These are phyloP conservation scores for Grus americana DNA, from an alignment of 2,113 vertebrate species.

Conservation along the genomic window DNA sequence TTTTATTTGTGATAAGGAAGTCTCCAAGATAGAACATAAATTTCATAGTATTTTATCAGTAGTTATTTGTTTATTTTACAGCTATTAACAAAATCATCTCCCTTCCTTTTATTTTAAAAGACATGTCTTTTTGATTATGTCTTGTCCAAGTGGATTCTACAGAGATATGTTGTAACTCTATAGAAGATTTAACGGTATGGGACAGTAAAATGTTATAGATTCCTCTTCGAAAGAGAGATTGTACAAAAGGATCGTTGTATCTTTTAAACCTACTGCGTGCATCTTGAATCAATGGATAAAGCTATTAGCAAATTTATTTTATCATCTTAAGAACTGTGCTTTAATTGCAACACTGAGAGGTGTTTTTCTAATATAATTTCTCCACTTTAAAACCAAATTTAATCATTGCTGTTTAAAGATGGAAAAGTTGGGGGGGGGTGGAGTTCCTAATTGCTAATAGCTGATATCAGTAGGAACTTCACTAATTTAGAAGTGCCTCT, in stretches of 20 bases:
- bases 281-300: constrained; percentile 42
- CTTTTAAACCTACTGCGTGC: background rate
- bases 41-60: background rate
- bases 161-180: background rate
- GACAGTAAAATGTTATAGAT: background rate
- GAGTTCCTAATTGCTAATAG: constrained; percentile 69
- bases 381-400: constrained; percentile 65
- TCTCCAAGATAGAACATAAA: background rate
- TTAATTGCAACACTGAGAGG: constrained; percentile 59
- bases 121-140: background rate
- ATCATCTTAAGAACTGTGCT: constrained; percentile 51
- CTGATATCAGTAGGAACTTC: constrained; percentile 58
- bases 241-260: background rate
- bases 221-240: background rate
- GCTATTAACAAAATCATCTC: background rate
- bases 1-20: background rate
- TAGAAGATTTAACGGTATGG: background rate
- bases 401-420: constrained; percentile 62
- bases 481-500: constrained; percentile 69
- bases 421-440: constrained; percentile 29
- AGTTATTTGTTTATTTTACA: background rate
- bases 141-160: background rate
- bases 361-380: constrained; percentile 67
- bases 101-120: background rate
- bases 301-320: constrained; percentile 62